Percentiles rank a stretch among this genome's conserved stretches.
Conservation (phyloP, 2,113 vertebrate species). For the Pogona vitticeps region DNA sequence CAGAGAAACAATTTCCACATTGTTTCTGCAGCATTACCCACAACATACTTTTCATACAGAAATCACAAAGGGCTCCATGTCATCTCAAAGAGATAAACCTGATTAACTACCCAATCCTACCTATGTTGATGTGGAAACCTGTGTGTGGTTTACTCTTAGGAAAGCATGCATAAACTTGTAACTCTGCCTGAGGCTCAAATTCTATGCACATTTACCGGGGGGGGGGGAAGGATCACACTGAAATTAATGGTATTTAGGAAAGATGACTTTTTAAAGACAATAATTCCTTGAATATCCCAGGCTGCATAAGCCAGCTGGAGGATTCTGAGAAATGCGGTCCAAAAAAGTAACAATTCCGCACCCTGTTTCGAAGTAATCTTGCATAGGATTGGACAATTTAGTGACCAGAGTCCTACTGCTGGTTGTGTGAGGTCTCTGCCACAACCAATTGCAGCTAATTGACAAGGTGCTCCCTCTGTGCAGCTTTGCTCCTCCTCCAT, state of each 20-base stretch:
- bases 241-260: too few relatives aligned
- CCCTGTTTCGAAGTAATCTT: background rate
- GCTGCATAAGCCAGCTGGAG: too few relatives aligned
- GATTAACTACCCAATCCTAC: background rate
- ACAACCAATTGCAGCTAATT: too few relatives aligned
- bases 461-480: too few relatives aligned
- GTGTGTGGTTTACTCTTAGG: background rate
- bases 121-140: background rate
- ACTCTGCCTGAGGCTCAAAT: too few relatives aligned
- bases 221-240: background rate
- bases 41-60: background rate
- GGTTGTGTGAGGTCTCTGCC: too few relatives aligned
- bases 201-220: background rate
- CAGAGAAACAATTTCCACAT: background rate
- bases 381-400: background rate
- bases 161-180: background rate
- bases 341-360: too few relatives aligned
- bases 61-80: background rate
- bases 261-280: too few relatives aligned
- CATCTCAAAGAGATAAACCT: background rate
- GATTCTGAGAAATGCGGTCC: too few relatives aligned
- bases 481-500: too few relatives aligned
- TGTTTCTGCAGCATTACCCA: background rate
- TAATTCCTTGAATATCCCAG: too few relatives aligned
- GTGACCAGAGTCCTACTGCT: too few relatives aligned